Conservation (phyloP, 1,140 invertebrate genomes). For the Belonocnema kinseyi region DNA sequence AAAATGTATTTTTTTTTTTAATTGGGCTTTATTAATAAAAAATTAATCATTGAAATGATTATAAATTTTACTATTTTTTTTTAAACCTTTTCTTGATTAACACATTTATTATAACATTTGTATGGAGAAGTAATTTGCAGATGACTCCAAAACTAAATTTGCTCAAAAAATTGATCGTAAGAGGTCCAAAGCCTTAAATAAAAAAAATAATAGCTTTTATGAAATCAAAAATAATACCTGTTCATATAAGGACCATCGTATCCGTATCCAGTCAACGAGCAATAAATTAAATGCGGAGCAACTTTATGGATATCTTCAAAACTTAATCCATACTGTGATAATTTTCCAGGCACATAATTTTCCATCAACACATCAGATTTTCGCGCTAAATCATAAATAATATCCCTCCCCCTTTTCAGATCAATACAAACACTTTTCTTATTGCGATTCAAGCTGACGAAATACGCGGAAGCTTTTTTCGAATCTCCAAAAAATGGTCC, state of each 20-base stretch:
- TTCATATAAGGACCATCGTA: conserved; percentile 87
- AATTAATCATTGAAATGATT: too few relatives aligned
- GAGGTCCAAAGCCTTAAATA: too few relatives aligned
- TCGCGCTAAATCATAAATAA: conserved; percentile 84
- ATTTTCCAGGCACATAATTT: conserved; percentile 95
- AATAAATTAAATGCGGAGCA: conserved; percentile 92
- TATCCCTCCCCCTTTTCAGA: conserved; percentile 85
- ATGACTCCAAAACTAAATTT: too few relatives aligned
- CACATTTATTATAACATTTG: too few relatives aligned
- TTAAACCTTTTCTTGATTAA: too few relatives aligned
- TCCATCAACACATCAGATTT: conserved; percentile 94
- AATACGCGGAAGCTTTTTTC: conserved; percentile 87
- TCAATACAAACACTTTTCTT: conserved; percentile 96
- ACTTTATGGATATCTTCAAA: conserved; percentile 84
- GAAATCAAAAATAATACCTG: neutral
- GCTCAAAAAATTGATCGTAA: too few relatives aligned
- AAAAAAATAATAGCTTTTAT: too few relatives aligned
- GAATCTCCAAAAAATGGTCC: conserved; percentile 88
- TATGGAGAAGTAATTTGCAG: too few relatives aligned
- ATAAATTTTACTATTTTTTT: too few relatives aligned
- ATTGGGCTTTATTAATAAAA: too few relatives aligned
- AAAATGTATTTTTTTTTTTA: too few relatives aligned
- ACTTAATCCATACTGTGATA: conserved; percentile 86
- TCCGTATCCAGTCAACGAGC: conserved; percentile 96
- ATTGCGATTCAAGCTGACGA: conserved; percentile 92